Evolutionary conservation across 1,140 invertebrate species (phyloP).

Genomic region (Nomia melanderi): DNA sequence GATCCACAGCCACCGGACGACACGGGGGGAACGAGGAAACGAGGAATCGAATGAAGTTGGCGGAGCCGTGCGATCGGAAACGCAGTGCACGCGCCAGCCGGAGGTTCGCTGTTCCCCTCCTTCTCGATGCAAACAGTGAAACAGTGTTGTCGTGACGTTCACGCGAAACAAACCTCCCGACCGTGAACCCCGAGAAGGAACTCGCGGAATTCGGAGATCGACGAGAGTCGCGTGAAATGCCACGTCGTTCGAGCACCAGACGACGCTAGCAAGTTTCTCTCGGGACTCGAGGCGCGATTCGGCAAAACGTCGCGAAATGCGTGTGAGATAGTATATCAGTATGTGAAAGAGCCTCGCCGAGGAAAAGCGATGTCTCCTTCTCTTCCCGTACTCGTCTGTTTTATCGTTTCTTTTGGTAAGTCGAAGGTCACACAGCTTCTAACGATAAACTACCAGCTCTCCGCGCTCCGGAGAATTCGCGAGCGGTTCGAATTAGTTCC

Average conservation of each 20-base stretch:
- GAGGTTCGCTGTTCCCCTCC: too few species aligned
- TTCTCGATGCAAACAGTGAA: too few species aligned
- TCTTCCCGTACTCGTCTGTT: conserved; percentile 71
- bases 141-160: not conserved
- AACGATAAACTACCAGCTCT: too few species aligned
- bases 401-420: conserved; percentile 79
- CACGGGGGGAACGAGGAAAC: too few species aligned
- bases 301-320: conserved; percentile 51
- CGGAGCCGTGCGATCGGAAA: too few species aligned
- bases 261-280: conserved; percentile 10
- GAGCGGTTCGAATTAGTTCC: too few species aligned
- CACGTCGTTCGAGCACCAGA: too few species aligned
- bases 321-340: conserved; percentile 64
- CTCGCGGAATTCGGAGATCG: not conserved
- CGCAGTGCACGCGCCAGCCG: too few species aligned
- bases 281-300: conserved; percentile 5
- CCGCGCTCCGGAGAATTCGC: too few species aligned
- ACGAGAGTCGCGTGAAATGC: conserved; percentile 19
- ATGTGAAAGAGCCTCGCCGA: conserved; percentile 68
- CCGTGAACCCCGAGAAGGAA: not conserved
- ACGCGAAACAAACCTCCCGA: not conserved
- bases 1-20: too few species aligned
- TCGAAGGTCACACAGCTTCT: conserved; percentile 10
- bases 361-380: conserved; percentile 76
- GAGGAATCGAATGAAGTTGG: too few species aligned